Evolutionary conservation across 1,140 invertebrate species (phyloP).

Genomic region (Pissodes strobi): DNA sequence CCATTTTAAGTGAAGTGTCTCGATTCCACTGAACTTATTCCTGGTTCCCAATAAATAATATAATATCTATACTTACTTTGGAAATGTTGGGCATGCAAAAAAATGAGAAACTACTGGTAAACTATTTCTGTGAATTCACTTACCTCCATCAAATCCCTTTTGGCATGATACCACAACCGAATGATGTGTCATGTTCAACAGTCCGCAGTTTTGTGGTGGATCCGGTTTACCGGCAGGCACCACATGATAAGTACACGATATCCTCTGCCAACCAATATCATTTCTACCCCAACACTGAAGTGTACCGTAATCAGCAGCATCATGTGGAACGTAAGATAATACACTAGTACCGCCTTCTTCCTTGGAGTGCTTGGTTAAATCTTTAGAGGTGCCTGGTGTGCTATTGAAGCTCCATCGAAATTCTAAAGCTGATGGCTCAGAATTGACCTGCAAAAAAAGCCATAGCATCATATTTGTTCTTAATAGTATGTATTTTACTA

Average conservation of each 20-base stretch:
- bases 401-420: conserved; percentile 68
- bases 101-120: too few species aligned
- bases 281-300: conserved; percentile 64
- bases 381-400: conserved; percentile 56
- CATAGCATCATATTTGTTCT: too few species aligned
- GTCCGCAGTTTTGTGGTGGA: conserved; percentile 58
- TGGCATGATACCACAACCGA: conserved; percentile 58
- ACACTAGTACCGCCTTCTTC: conserved; percentile 55
- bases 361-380: conserved; percentile 51
- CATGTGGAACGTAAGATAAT: conserved; percentile 59
- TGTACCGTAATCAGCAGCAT: conserved; percentile 62
- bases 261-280: conserved; percentile 59
- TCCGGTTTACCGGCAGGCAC: conserved; percentile 62
- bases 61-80: too few species aligned
- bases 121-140: too few species aligned
- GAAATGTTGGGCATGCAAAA: too few species aligned
- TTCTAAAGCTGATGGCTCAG: conserved; percentile 60
- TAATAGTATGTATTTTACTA: too few species aligned
- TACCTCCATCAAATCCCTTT: conserved; percentile 56
- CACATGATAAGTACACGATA: conserved; percentile 63
- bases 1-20: too few species aligned
- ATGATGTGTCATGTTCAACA: conserved; percentile 59
- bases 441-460: conserved; percentile 59
- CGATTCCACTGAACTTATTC: too few species aligned
- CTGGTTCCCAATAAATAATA: too few species aligned